These are phyloP conservation scores for Brachyopa scutellaris DNA, from an alignment of 2,888 invertebrate species.

Conservation along the genomic window DNA sequence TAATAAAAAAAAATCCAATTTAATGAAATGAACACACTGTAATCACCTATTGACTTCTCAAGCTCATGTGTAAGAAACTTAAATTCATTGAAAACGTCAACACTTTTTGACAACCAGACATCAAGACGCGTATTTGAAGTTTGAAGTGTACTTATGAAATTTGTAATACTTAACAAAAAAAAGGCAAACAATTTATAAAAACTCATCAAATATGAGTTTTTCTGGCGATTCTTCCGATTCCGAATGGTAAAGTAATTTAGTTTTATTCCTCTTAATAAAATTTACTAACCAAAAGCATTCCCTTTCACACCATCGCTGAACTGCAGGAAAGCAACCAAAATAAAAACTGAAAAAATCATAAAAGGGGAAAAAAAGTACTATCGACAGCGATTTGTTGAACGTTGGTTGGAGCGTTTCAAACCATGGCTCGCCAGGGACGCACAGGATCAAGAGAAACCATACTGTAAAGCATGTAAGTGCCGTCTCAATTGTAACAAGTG, in stretches of 20 bases:
- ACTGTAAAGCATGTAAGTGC: slow-evolving; percentile 78
- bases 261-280: background rate
- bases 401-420: slow-evolving; percentile 79
- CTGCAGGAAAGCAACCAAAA: slow-evolving; percentile 78
- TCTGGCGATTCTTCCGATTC: slow-evolving; percentile 78
- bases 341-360: slow-evolving; percentile 74
- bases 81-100: slow-evolving; percentile 23
- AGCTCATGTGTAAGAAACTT: background rate
- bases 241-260: slow-evolving; percentile 78
- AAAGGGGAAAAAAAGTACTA: slow-evolving; percentile 50
- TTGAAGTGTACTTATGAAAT: slow-evolving; percentile 22
- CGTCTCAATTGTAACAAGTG: slow-evolving; percentile 80
- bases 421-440: slow-evolving; percentile 78
- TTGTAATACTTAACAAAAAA: background rate
- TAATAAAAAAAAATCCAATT: too few species aligned
- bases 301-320: background rate
- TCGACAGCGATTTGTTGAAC: slow-evolving; percentile 78
- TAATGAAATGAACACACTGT: background rate
- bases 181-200: background rate
- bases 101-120: slow-evolving; percentile 18
- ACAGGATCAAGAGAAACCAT: slow-evolving; percentile 78
- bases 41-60: background rate
- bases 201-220: slow-evolving; percentile 76
- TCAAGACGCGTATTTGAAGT: slow-evolving; percentile 35
- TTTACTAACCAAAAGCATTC: slow-evolving; percentile 16